Conservation (phyloP, 1,140 invertebrate genomes). For the Ooceraea biroi region DNA sequence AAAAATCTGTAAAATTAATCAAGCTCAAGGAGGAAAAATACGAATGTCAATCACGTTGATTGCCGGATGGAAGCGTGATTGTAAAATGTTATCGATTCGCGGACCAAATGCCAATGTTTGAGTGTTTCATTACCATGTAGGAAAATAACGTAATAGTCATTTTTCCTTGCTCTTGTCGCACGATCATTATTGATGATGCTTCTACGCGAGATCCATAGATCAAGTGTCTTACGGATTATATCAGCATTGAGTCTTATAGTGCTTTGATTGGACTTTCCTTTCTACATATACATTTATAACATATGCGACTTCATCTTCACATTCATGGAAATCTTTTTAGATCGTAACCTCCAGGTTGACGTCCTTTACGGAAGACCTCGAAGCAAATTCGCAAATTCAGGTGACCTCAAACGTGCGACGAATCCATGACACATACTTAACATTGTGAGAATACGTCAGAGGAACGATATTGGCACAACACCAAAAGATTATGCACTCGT, state of each 20-base stretch:
- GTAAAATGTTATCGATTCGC: not conserved
- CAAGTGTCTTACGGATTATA: not conserved
- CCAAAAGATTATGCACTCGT: not conserved
- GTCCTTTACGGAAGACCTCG: conserved; percentile 21
- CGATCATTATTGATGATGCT: not conserved
- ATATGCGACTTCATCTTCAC: not conserved
- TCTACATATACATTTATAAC: too few species aligned
- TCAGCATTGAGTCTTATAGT: not conserved
- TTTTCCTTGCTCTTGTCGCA: not conserved
- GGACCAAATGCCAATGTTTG: not conserved
- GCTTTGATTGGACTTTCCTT: too few species aligned
- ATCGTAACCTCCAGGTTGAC: not conserved
- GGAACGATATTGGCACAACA: not conserved
- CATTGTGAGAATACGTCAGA: conserved; percentile 62
- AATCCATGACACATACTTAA: conserved; percentile 21
- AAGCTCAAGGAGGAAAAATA: not conserved
- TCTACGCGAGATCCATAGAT: not conserved
- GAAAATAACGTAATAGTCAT: conserved; percentile 11
- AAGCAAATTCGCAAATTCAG: conserved; percentile 52
- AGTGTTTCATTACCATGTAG: conserved; percentile 11
- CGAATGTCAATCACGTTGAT: not conserved
- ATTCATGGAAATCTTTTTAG: not conserved
- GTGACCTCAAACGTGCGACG: conserved; percentile 67
- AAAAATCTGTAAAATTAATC: conserved; percentile 19
- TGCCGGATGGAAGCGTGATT: not conserved